Evolutionary conservation across 2,888 invertebrate species (phyloP), one percentile per base, ranked within the genome.

Genomic region (Mythimna loreyi): DNA sequence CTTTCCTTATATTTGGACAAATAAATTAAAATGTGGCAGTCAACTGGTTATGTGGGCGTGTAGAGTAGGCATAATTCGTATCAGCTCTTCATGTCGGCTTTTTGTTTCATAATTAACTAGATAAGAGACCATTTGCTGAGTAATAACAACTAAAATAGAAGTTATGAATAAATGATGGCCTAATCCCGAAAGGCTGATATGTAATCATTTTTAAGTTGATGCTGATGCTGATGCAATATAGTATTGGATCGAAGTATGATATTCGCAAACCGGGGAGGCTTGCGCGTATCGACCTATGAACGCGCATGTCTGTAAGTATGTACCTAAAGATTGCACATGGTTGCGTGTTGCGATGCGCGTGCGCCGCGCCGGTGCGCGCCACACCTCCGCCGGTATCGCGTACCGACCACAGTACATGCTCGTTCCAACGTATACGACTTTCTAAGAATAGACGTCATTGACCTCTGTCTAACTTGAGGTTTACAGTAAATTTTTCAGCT

Each of bases 361-460:
- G 84, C 86, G 86, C 87, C 43, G 43, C 40, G 43, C 43, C 19
- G 43, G 86, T 84, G 83, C 86, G 82, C 81, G 83, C 89, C 92
- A 92, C 93, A 92, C 93, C 92, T 88, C 92, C 92, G 77, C 80
- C 76, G 63, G 62, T 13, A 7, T 11, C 47, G 47, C 67, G 82
- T 83, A 78, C 63, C 52, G 67, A 69, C 74, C 72, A 66, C 76
- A 59, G 67, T 83, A 83, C 82, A 82, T 85, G 80, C 63, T 68
- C 74, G 65, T 57, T 66, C 60, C 75, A 84, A 83, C 85, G 85
- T 80, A 62, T 71, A 80, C 79, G 68, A 88, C 92, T 92, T 93
- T 92, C 92, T 92, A 89, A 87, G 85, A 76, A 83, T 72, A 87
- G 85, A 89, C 89, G 90, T 91, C 90, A 91, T 80, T 90, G 90